Evolutionary conservation across 2,797 vertebrate genomes (phyloP), one percentile per base, ranked within the genome.

Genomic region (Geotria australis): DNA sequence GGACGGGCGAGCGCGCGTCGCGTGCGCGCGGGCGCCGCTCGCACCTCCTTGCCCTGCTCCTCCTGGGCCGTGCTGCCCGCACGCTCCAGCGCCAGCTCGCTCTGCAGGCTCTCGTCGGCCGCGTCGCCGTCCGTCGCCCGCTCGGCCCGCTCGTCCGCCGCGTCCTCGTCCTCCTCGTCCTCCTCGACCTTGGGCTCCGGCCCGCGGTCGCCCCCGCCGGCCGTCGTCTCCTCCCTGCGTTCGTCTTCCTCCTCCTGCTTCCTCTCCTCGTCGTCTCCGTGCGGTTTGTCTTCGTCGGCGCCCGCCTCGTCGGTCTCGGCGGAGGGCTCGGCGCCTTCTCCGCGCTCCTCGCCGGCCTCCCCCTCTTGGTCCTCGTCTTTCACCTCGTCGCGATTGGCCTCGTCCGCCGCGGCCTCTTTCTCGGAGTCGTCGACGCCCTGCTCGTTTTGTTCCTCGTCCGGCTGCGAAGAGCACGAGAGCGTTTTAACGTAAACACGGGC

Each of bases 31-130:
- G 8, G 51, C 9, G 24, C 6, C 24, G 24, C 46, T 57, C 24
- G 67, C 48, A 94, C 91, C 83, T 96, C 85, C 69, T 85, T 84
- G 12, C 79, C 81, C 5, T 79, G 68, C 56, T 94, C 85, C 64
- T 57, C 79, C 70, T 95, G 79, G 0, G 84, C 79, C 0, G 79
- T 79, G 1, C 79, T 74, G 60, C 91, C 91, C 24, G 80, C 86
- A 66, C 89, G 66, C 67, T 96, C 85, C 64, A 82, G 69, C 1
- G 89, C 89, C 1, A 70, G 75, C 1, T 81, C 70, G 3, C 83
- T 89, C 74, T 96, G 91, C 59, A 93, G 46, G 10, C 73, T 93
- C 63, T 94, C 73, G 61, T 82, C 15, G 9, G 51, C 15, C 9
- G n/a, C 51, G 3, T 55, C n/a, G 24, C 15, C 51, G 6, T n/a